Evolutionary conservation across 2,888 invertebrate genomes (phyloP), one percentile per base, ranked within the genome.

Genomic region (Pelosia muscerda): DNA sequence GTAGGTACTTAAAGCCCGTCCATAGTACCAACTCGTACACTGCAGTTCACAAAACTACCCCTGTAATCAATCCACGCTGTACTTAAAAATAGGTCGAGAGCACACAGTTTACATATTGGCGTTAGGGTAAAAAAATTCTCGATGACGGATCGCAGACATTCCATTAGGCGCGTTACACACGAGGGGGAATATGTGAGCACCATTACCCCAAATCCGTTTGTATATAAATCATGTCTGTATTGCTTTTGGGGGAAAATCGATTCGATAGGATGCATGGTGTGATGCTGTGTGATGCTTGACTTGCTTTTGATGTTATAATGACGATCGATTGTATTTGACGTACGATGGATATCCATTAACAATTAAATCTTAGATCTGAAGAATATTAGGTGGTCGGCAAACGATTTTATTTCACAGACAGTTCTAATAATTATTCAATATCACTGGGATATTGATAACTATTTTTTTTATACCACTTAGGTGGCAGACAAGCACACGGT

Each of bases 161-260:
- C 85, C 85, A 86, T 86, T 86, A 86, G 80, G 71, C 70, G 64
- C 65, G 75, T 73, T 69, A 75, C 78, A 72, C 65, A 71, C 72
- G 60, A 69, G 65, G 68, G 68, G 79, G 75, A 80, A 82, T 83
- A 85, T 83, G 81, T 80, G 81, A 66, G 76, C 73, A 68, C 84
- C 83, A 85, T 85, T 85, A 85, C 79, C 80, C 81, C 74, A 77
- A 79, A 85, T 83, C 77, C 71, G 72, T 69, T 71, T 68, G 73
- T 74, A 77, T 80, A 83, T 82, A 81, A 82, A 84, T 84, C 81
- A 81, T 77, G 72, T 66, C 66, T 75, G 73, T 74, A 78, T 70
- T 65, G 69, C 78, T 67, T 75, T 74, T 69, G 72, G 62, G 63
- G 65, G 26, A 61, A 66, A 76, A 75, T 73, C 74, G 73, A 78